Evolutionary conservation across 2,797 vertebrate species (phyloP).

Genomic region (Macropus fuliginosus): DNA sequence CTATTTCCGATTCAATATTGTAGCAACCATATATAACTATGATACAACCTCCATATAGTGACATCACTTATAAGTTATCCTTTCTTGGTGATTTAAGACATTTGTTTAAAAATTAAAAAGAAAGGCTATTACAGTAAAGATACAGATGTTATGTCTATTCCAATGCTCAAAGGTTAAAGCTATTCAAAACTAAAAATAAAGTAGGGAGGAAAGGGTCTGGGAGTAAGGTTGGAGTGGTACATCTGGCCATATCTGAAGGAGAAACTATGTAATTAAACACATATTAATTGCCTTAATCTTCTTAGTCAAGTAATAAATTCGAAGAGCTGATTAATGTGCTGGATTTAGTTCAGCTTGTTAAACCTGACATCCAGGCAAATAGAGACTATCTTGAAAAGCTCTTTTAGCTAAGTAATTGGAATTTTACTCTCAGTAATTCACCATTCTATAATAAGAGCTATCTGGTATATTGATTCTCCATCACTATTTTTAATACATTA

Average conservation of each 20-base stretch:
- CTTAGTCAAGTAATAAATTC: conserved; percentile 83
- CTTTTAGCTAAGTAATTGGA: conserved; percentile 82
- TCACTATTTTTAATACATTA: conserved; percentile 61
- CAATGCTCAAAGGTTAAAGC: conserved; percentile 68
- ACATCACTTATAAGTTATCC: conserved; percentile 24
- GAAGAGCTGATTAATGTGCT: conserved; percentile 82
- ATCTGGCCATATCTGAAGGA: conserved; percentile 79
- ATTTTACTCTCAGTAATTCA: conserved; percentile 81
- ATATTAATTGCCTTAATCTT: conserved; percentile 83
- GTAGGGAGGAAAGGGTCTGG: not conserved
- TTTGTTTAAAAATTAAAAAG: conserved; percentile 20
- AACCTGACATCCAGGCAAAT: conserved; percentile 80
- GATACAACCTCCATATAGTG: not conserved
- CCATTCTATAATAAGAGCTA: conserved; percentile 70
- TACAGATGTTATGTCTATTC: not conserved
- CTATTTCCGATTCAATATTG: not conserved
- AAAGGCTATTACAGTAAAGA: not conserved
- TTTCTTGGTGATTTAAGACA: conserved; percentile 16
- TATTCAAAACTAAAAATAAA: conserved; percentile 72
- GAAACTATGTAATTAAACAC: conserved; percentile 82
- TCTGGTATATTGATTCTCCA: conserved; percentile 72
- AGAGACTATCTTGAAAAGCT: conserved; percentile 78
- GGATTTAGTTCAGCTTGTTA: conserved; percentile 85
- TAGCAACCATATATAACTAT: conserved; percentile 6
- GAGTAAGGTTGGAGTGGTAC: conserved; percentile 69